Conservation (phyloP, 1,140 invertebrate genomes). For the Pogonus chalceus region DNA sequence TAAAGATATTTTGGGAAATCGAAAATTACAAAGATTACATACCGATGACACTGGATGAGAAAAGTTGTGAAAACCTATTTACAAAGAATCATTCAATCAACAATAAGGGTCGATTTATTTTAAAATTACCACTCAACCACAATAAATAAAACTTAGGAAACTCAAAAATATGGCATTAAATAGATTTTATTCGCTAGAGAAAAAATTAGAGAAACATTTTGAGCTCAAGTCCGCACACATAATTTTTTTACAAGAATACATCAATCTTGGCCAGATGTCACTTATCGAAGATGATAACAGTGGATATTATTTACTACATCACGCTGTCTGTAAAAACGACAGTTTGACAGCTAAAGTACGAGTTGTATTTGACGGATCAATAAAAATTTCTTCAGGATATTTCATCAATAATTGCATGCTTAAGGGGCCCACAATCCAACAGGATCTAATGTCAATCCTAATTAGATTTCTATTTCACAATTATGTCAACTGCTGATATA, state of each 20-base stretch:
- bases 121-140: too few species aligned
- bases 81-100: neutral
- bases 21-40: neutral
- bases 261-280: constrained; percentile 13
- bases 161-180: constrained; percentile 16
- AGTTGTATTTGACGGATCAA: constrained; percentile 14
- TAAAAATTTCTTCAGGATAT: constrained; percentile 16
- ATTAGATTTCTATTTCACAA: constrained; percentile 31
- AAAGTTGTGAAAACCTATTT: neutral
- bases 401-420: constrained; percentile 21
- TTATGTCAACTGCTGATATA: constrained; percentile 29
- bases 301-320: constrained; percentile 20
- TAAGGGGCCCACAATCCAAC: constrained; percentile 18
- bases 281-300: neutral
- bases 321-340: constrained; percentile 33
- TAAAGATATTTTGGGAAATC: neutral
- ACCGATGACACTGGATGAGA: neutral
- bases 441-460: constrained; percentile 25
- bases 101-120: too few species aligned
- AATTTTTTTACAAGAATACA: constrained; percentile 20
- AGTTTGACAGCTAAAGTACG: constrained; percentile 25
- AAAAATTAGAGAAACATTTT: constrained; percentile 14
- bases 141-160: too few species aligned
- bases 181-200: constrained; percentile 18
- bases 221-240: constrained; percentile 12